Conservation (phyloP, 2,888 invertebrate species). For the Caenorhabditis angaria region DNA sequence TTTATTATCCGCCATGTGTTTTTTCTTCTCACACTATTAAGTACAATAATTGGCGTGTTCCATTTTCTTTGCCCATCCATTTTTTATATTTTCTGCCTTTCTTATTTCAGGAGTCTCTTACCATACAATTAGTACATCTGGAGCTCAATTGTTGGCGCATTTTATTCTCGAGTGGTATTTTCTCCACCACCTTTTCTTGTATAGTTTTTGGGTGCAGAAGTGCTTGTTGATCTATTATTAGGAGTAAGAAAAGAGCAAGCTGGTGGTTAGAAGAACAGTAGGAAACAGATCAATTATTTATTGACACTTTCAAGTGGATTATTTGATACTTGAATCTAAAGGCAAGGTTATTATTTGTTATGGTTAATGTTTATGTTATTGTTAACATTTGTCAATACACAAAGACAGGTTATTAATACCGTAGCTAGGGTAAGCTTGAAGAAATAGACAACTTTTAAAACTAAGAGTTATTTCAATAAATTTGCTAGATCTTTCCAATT, state of each 20-base stretch:
- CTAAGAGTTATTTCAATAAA: too few species aligned
- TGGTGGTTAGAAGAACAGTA: too few species aligned
- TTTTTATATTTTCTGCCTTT: too few species aligned
- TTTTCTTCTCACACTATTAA: background rate
- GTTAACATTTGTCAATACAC: too few species aligned
- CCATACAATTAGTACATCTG: slow-evolving; percentile 4
- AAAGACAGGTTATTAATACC: too few species aligned
- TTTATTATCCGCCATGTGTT: slow-evolving; percentile 2
- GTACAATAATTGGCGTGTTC: background rate
- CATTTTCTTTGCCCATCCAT: background rate
- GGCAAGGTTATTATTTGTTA: background rate
- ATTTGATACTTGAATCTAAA: too few species aligned
- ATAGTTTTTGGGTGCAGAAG: too few species aligned
- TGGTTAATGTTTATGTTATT: too few species aligned
- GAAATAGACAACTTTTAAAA: too few species aligned
- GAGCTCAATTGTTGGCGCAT: slow-evolving; percentile 2
- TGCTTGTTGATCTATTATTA: slow-evolving; percentile 4
- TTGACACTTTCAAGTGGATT: background rate
- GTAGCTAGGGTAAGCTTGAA: too few species aligned
- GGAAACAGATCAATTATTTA: background rate
- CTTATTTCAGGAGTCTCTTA: too few species aligned
- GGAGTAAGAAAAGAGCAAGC: background rate
- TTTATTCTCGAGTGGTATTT: slow-evolving; percentile 1
- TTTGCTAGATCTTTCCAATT: too few species aligned
- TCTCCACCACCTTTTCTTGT: background rate